Evolutionary conservation across 2,888 invertebrate species (phyloP), one percentile per base, ranked within the genome.

Genomic region (Carcina quercana): DNA sequence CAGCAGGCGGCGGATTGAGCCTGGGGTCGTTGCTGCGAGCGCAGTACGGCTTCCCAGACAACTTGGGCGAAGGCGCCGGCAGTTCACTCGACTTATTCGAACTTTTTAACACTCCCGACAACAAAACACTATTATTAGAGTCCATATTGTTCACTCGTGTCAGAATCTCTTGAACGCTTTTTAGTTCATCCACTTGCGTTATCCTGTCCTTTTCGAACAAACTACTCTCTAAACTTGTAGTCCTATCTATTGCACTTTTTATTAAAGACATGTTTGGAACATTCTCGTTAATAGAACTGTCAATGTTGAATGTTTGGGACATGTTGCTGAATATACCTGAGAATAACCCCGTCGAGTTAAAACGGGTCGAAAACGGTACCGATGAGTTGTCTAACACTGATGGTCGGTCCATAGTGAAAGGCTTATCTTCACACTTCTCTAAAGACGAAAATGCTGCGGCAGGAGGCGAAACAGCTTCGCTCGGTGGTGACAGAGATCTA

Each of bases 101-200:
- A 32, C 68, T 66, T 41, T 64, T 71, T 39, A 84, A 46, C 59
- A 84, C 82, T 0, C 80, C 84, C 42, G 82, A 82, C 48, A 83
- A 56, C 50, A 83, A 59, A 50, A 82, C 79, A 70, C 84, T 83
- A 42, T 76, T 83, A 59, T 76, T 78, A 35, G 80, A 76, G 63
- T 84, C 83, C 83, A 85, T 85, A 53, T 72, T 84, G 51, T 75
- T 85, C 54, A 85, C 85, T 35, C 82, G 74, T 49, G 76, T 78
- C 52, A 85, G 53, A 42, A 85, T 82, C 53, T 79, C 85, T 38
- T 80, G 78, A 24, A 84, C 84, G 52, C 75, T 83, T 41, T 68
- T 73, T 50, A 83, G 56, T 33, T 85, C 85, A 41, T 84, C 83
- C 49, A 60, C 73, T 20, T 64, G 68, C 38, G 70, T 69, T 43